Conservation (phyloP, 2,113 vertebrate genomes). For the Triplophysa tibetana region DNA sequence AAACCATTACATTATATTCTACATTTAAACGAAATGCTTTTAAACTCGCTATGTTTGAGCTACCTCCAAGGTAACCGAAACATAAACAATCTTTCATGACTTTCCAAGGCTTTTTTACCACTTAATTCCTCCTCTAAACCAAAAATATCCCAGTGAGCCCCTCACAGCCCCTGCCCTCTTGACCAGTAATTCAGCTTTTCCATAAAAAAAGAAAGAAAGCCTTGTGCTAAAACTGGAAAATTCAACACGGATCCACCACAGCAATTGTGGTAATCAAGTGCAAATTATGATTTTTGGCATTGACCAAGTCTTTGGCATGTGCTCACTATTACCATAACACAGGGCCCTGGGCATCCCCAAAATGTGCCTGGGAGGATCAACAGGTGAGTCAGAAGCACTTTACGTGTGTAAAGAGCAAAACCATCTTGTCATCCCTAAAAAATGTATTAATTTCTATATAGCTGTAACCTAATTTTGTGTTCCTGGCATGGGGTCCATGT, state of each 20-base stretch:
- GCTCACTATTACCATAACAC: constrained; percentile 24
- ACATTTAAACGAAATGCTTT: too few species aligned
- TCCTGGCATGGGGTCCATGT: neutral
- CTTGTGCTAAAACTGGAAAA: constrained; percentile 40
- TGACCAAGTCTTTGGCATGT: constrained; percentile 16
- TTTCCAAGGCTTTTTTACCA: neutral
- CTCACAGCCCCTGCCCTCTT: constrained; percentile 20
- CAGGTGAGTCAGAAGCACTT: constrained; percentile 25
- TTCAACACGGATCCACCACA: constrained; percentile 3
- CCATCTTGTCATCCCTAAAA: constrained; percentile 10
- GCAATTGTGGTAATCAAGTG: neutral
- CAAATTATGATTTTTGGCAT: neutral
- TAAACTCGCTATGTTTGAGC: too few species aligned
- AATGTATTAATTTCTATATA: neutral
- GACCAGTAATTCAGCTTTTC: constrained; percentile 11
- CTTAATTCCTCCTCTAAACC: constrained; percentile 20
- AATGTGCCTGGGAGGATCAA: neutral
- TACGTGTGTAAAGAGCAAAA: neutral
- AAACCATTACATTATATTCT: too few species aligned
- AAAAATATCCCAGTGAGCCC: constrained; percentile 5
- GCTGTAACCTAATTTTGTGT: neutral
- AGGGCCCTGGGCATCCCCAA: neutral
- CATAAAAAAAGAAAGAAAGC: constrained; percentile 31
- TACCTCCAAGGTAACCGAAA: neutral
- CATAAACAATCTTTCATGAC: neutral